These are phyloP conservation scores for Silurus glanis DNA, from an alignment of 2,113 vertebrate species.

Conservation along the genomic window DNA sequence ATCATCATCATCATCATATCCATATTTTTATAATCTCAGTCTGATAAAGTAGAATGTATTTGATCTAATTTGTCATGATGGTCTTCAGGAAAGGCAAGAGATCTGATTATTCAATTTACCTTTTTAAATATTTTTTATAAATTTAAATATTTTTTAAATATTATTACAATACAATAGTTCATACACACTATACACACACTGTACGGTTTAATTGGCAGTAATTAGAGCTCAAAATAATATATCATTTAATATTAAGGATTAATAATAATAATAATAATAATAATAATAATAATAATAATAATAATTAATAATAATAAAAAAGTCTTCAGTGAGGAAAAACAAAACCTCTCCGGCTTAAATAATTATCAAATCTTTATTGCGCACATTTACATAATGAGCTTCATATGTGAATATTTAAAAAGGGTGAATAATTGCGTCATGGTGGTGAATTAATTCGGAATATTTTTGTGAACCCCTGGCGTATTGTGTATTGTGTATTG, in stretches of 20 bases:
- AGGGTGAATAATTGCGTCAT: not conserved
- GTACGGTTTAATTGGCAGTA: too few species aligned
- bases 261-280: not conserved
- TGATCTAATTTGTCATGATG: not conserved
- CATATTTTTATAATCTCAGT: not conserved
- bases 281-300: not conserved
- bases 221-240: too few species aligned
- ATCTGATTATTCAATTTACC: not conserved
- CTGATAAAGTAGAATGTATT: not conserved
- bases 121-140: not conserved
- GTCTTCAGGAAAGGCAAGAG: not conserved
- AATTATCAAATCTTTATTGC: not conserved
- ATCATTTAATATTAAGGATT: too few species aligned
- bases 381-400: conserved; percentile 7
- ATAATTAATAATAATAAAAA: not conserved
- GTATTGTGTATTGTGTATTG: not conserved
- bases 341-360: not conserved
- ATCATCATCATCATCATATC: not conserved
- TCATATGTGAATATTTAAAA: not conserved
- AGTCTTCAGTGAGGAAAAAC: not conserved
- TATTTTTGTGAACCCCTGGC: not conserved
- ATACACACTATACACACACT: too few species aligned
- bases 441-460: not conserved
- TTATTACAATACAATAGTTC: not conserved
- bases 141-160: not conserved